Evolutionary conservation across 2,797 vertebrate genomes (phyloP).

Genomic region (Hemitrygon akajei): DNA sequence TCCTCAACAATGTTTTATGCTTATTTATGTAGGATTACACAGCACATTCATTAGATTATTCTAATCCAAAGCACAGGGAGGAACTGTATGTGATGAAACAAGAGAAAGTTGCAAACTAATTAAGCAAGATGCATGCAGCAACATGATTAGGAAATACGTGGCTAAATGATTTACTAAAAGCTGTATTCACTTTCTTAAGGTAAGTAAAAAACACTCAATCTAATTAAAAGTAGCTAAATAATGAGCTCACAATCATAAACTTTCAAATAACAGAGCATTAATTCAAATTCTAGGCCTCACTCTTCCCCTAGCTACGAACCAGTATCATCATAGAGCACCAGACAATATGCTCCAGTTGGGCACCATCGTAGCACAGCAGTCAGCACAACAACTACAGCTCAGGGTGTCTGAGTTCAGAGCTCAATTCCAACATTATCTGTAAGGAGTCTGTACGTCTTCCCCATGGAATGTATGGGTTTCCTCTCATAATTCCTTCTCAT

Average conservation of each 20-base stretch:
- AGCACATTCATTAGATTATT: neutral
- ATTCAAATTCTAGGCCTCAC: neutral
- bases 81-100: neutral
- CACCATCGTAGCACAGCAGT: no score
- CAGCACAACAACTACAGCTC: no score
- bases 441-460: no score
- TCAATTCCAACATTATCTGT: no score
- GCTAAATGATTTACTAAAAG: neutral
- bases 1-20: neutral
- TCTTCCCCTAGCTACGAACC: neutral
- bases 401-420: no score
- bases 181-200: neutral
- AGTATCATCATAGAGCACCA: neutral
- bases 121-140: neutral
- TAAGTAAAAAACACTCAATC: neutral
- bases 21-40: neutral
- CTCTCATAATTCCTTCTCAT: no score
- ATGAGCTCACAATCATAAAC: no score
- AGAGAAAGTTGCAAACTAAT: neutral
- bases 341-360: neutral
- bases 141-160: neutral
- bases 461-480: no score
- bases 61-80: conserved; percentile 9
- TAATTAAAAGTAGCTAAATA: neutral
- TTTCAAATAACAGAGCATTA: neutral